Evolutionary conservation across 2,888 invertebrate species (phyloP), one percentile per base, ranked within the genome.

Genomic region (Euplagia quadripunctaria): DNA sequence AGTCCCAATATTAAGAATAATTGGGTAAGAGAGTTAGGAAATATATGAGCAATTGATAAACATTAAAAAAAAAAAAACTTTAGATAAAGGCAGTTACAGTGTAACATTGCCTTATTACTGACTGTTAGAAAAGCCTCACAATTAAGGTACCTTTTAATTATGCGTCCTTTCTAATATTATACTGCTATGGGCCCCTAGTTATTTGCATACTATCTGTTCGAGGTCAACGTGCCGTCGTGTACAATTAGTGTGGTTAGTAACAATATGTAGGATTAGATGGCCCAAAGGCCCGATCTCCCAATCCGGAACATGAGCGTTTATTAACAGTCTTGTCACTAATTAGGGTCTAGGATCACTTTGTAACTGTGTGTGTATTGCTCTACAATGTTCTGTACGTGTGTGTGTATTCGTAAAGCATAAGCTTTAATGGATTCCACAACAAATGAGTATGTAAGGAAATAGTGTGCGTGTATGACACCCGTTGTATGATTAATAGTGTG

Each of bases 311-410:
- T 79, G 82, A 74, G 78, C 81, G 82, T 80, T 87, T 85, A 85
- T 85, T 84, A 85, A 83, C 79, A 70, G 71, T 79, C 85, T 82
- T 79, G 85, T 87, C 80, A 79, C 83, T 85, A 87, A 88, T 87
- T 87, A 81, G 71, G 78, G 79, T 80, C 77, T 79, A 78, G 78
- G 77, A 71, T 65, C 42, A 65, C 67, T 76, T 74, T 71, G 72
- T 58, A 76, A 79, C 74, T 79, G 77, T 82, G 75, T 79, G 77
- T 20, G 76, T 73, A 61, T n/a, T 58, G 67, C n/a, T n/a, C 11
- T 61, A 68, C 68, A 64, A 61, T 66, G 63, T 75, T 51, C 16
- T 46, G 41, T 61, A 64, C 75, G 52, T 68, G 51, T 43, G 68
- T 46, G 70, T 43, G 68, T 41, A 64, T 64, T 31, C 17, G 41